A percentile compares a stretch with the other conserved stretches of the same genome.
These are phyloP conservation scores for Podocnemis expansa DNA, from an alignment of 2,113 vertebrate genomes.

Conservation along the genomic window DNA sequence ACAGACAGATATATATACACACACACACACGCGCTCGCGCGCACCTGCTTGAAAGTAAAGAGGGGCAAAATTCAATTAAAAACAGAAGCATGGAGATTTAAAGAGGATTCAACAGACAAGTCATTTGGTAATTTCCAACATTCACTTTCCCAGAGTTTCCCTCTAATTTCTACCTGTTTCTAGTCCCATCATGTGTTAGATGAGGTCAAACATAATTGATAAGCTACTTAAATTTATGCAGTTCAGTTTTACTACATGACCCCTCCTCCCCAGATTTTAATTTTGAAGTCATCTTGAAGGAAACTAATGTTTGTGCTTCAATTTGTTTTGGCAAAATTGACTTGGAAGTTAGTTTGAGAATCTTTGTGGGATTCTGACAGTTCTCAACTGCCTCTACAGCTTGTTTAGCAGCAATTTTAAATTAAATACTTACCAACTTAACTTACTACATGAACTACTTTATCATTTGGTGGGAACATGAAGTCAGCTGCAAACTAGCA, in stretches of 20 bases:
- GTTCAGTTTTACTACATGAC: constrained; percentile 52
- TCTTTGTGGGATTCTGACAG: constrained; percentile 59
- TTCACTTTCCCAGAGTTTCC: constrained; percentile 59
- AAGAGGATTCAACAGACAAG: constrained; percentile 72
- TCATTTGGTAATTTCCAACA: constrained; percentile 70
- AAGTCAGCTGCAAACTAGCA: constrained; percentile 79
- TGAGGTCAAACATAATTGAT: constrained; percentile 41
- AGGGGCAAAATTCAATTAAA: constrained; percentile 59
- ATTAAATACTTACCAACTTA: constrained; percentile 88
- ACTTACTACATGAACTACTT: constrained; percentile 81
- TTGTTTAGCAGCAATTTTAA: constrained; percentile 59
- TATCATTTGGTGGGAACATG: constrained; percentile 79
- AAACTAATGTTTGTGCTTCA: constrained; percentile 45
- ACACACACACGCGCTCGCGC: constrained; percentile 59
- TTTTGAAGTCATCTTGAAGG: constrained; percentile 50
- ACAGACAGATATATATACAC: constrained; percentile 26
- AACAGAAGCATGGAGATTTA: constrained; percentile 57
- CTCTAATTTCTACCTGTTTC: constrained; percentile 66
- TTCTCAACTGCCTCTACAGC: constrained; percentile 69
- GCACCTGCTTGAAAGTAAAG: constrained; percentile 70
- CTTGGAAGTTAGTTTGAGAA: constrained; percentile 64
- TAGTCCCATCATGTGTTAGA: constrained; percentile 62
- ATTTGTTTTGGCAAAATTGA: constrained; percentile 69
- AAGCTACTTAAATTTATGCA: constrained; percentile 58
- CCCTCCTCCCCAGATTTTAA: constrained; percentile 44